Evolutionary conservation across 2,113 vertebrate species (phyloP), one percentile per base, ranked within the genome.

Genomic region (Trichechus manatus): DNA sequence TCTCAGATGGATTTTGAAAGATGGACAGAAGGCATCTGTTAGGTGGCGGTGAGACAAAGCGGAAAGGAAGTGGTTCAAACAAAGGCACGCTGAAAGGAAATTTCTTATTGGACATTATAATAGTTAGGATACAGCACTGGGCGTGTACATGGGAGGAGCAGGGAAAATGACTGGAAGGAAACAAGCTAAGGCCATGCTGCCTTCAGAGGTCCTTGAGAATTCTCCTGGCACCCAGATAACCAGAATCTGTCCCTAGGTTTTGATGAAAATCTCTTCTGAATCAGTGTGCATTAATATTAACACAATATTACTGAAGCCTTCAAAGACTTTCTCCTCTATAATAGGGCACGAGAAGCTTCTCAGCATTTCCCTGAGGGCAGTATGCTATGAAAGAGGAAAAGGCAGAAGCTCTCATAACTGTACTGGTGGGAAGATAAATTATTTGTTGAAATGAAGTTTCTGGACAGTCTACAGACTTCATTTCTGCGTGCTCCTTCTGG

Each of bases 391-490:
- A 87, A 87, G 77, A 44, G 36, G n/a, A 36, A 89, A 78, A 74
- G 70, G 64, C 36, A 74, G 95, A 64, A 87, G 81, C 14, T 11
- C 50, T 36, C 39, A 31, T 2, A 29, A 78, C 70, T 36, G 1
- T 10, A 36, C 6, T 1, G 22, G 15, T 93, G 63, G 56, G 63
- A 29, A 50, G 53, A 79, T 25, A 70, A 75, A 50, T 36, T 89
- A 42, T 61, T 91, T 44, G 75, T 53, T 70, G 61, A 87, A 63
- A 63, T 31, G 50, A 31, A 77, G 53, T 92, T 92, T 94, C 59
- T 93, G 47, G 47, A 61, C 63, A 27, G 56, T 56, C 81, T 15
- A 39, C 22, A 77, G 63, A 53, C 59, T 92, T 93, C 56, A 74
- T 13, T 83, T n/a, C 23, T 25, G 27, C 4, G 11, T 19, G 14